Percentiles rank a stretch among this genome's conserved stretches.
phyloP scores from a whole-genome alignment of 1,140 invertebrate genomes.

The Antheraea pernyi region DNA sequence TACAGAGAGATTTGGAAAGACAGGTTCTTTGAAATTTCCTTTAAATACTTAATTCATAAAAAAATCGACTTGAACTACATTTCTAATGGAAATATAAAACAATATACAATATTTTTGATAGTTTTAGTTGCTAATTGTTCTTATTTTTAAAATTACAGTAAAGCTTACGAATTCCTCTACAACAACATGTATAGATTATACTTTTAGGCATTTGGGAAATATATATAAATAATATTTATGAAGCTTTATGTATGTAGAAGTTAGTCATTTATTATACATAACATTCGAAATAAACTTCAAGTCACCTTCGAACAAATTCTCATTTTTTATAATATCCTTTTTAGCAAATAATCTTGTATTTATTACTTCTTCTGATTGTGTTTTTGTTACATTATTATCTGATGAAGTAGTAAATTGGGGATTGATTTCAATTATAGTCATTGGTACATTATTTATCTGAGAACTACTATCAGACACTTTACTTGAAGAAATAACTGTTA shows the following conservation, averaged over 20 bases:
- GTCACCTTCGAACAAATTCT: not conserved
- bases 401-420: not conserved
- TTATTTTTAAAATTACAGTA: too few species aligned
- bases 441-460: not conserved
- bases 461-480: not conserved
- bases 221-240: too few species aligned
- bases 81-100: too few species aligned
- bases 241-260: too few species aligned
- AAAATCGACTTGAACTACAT: not conserved
- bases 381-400: not conserved
- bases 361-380: not conserved
- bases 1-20: not conserved
- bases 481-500: not conserved
- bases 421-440: not conserved
- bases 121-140: too few species aligned
- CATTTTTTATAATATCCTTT: not conserved
- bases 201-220: too few species aligned
- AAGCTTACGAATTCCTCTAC: too few species aligned
- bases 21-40: not conserved
- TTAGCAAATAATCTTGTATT: not conserved
- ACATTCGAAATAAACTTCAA: not conserved
- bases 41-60: not conserved
- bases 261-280: too few species aligned
- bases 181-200: too few species aligned
- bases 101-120: too few species aligned